A percentile compares a stretch with the other conserved stretches of the same genome.
These are phyloP conservation scores for Entomobrya multifasciata DNA, from an alignment of 2,888 invertebrate species.

Conservation along the genomic window DNA sequence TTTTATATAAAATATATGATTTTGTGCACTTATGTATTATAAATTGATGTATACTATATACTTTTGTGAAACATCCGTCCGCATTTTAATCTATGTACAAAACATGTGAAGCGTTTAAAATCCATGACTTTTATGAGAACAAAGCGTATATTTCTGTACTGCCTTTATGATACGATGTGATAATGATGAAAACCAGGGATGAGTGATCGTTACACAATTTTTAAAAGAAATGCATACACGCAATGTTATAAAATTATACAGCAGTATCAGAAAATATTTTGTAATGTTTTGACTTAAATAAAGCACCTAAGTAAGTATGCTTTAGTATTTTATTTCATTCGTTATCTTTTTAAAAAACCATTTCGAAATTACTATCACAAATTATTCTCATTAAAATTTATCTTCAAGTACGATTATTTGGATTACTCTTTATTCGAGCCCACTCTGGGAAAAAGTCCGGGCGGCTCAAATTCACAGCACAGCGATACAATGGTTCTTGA, in stretches of 20 bases:
- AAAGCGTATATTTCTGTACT: neutral
- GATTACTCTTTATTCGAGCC: too few relatives aligned
- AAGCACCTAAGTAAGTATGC: too few relatives aligned
- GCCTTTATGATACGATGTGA: neutral
- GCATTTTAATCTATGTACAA: neutral
- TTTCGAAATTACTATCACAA: too few relatives aligned
- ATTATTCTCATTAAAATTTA: too few relatives aligned
- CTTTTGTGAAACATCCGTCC: neutral
- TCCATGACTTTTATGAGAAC: slow-evolving; percentile 12
- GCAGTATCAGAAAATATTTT: neutral
- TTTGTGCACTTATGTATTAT: neutral
- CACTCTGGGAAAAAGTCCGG: too few relatives aligned
- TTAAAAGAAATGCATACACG: neutral
- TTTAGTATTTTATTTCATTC: too few relatives aligned
- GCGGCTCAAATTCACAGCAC: too few relatives aligned
- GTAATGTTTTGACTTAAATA: neutral
- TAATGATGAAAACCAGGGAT: neutral
- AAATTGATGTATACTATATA: neutral
- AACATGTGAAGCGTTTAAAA: neutral
- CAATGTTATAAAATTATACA: too few relatives aligned
- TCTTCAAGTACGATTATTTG: too few relatives aligned
- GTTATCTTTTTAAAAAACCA: too few relatives aligned
- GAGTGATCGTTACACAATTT: neutral
- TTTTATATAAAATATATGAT: neutral
- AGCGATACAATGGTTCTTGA: too few relatives aligned